These are phyloP conservation scores for Hemicordylus capensis DNA, from an alignment of 2,113 vertebrate genomes.

Conservation along the genomic window DNA sequence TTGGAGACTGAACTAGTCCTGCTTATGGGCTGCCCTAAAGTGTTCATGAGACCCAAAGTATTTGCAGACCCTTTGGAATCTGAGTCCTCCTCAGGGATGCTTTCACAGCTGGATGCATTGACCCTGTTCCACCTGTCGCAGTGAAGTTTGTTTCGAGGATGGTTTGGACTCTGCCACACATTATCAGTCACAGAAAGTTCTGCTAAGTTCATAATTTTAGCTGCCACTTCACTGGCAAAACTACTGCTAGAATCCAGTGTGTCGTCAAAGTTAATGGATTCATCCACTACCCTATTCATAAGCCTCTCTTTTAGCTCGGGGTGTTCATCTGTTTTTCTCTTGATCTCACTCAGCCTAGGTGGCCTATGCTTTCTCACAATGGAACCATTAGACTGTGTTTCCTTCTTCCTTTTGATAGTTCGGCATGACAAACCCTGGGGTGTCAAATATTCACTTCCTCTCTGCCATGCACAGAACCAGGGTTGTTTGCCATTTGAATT, in stretches of 20 bases:
- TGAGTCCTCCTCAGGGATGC: slow-evolving; percentile 91
- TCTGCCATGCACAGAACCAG: slow-evolving; percentile 95
- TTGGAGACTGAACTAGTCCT: slow-evolving; percentile 96
- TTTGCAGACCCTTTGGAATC: slow-evolving; percentile 76
- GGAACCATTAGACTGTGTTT: slow-evolving; percentile 71
- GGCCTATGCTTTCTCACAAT: slow-evolving; percentile 89
- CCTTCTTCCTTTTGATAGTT: slow-evolving; percentile 86
- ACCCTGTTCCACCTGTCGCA: slow-evolving; percentile 90
- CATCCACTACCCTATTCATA: slow-evolving; percentile 95
- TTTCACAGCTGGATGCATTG: slow-evolving; percentile 94
- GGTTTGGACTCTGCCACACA: slow-evolving; percentile 85
- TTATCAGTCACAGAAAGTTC: slow-evolving; percentile 88
- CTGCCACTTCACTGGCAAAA: slow-evolving; percentile 93
- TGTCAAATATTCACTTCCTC: slow-evolving; percentile 80
- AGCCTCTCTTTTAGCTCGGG: slow-evolving; percentile 94
- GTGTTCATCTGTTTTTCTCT: slow-evolving; percentile 95
- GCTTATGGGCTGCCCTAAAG: slow-evolving; percentile 88
- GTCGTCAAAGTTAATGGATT: slow-evolving; percentile 90
- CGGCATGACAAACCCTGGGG: slow-evolving; percentile 78
- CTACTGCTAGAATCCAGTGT: slow-evolving; percentile 84
- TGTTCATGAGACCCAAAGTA: slow-evolving; percentile 79
- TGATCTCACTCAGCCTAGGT: slow-evolving; percentile 95
- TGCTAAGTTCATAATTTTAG: slow-evolving; percentile 92
- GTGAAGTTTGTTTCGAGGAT: slow-evolving; percentile 84
- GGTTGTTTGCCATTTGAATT: slow-evolving; percentile 95